Evolutionary conservation across 2,113 vertebrate genomes (phyloP).

Genomic region (Sylvietta virens): DNA sequence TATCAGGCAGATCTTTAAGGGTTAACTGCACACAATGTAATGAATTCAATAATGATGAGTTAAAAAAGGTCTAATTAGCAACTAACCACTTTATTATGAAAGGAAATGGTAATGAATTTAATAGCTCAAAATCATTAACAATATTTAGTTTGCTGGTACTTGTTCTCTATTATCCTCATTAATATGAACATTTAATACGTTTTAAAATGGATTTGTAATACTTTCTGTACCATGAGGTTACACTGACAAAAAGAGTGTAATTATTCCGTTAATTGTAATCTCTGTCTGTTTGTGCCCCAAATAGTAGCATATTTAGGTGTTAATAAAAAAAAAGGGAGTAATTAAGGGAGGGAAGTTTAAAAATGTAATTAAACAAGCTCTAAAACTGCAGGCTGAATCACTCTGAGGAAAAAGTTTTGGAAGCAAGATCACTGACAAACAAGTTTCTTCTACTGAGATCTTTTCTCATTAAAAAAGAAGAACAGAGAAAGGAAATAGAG

Average conservation of each 20-base stretch:
- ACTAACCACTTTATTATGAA: constrained; percentile 90
- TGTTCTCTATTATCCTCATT: constrained; percentile 88
- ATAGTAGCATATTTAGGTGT: constrained; percentile 78
- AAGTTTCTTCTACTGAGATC: background rate
- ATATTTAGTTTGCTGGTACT: constrained; percentile 85
- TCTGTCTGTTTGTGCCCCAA: constrained; percentile 78
- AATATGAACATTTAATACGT: constrained; percentile 90
- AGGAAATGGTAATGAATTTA: constrained; percentile 93
- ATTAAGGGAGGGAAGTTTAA: constrained; percentile 74
- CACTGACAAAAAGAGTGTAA: constrained; percentile 78
- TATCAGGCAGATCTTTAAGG: constrained; percentile 69
- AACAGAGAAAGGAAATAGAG: background rate
- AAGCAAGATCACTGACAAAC: constrained; percentile 29
- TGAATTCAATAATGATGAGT: constrained; percentile 87
- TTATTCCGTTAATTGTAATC: constrained; percentile 82
- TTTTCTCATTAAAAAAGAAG: background rate
- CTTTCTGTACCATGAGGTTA: constrained; percentile 79
- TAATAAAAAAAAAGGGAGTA: constrained; percentile 59
- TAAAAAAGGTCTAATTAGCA: constrained; percentile 96
- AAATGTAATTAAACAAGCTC: constrained; percentile 71
- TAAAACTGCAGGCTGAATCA: constrained; percentile 31
- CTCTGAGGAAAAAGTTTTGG: constrained; percentile 31
- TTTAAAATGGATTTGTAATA: constrained; percentile 87
- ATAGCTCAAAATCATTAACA: constrained; percentile 96
- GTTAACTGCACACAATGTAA: constrained; percentile 79